Evolutionary conservation across 2,888 invertebrate species (phyloP), one percentile per base, ranked within the genome.

Genomic region (Plusia festucae): DNA sequence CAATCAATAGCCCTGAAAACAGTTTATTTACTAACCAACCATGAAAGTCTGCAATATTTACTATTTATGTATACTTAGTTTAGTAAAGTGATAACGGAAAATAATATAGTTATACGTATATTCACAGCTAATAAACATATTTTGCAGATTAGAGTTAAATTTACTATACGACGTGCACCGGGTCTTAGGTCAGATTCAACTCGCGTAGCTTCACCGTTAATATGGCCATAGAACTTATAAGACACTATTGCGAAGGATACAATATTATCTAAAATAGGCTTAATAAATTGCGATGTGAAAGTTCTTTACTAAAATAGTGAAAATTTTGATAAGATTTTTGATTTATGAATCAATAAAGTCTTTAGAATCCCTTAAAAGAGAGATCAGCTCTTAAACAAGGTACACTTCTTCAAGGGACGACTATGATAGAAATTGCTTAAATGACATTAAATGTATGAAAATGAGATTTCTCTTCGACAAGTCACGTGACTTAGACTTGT

Each of bases 41-140:
- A n/a, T n/a, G n/a, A n/a, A n/a, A n/a, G n/a, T n/a, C n/a, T n/a
- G n/a, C n/a, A n/a, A n/a, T n/a, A n/a, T n/a, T n/a, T n/a, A n/a
- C 40, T 15, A 40, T 40, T 40, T 6, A 40, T n/a, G n/a, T n/a
- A n/a, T n/a, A n/a, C n/a, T n/a, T n/a, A n/a, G n/a, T n/a, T n/a
- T n/a, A n/a, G n/a, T n/a, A 40, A 40, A 40, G 40, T 40, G 40
- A 40, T 40, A 40, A 40, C 40, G n/a, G 46, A 49, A 49, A 49
- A 20, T 20, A 49, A 20, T 49, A 9, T 13, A 11, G 18, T 20
- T 49, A 20, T 15, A 4, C 15, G n/a, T 49, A 18, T 18, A 18
- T 46, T 56, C 27, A 22, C 56, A 49, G 32, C 18, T 74, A 55
- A 65, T 66, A 65, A 66, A 73, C 66, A 76, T 71, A 72, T 68